Percentiles rank a stretch among this genome's conserved stretches.
Evolutionary conservation across 2,888 invertebrate genomes (phyloP).

Genomic region (Hylaea fasciaria): DNA sequence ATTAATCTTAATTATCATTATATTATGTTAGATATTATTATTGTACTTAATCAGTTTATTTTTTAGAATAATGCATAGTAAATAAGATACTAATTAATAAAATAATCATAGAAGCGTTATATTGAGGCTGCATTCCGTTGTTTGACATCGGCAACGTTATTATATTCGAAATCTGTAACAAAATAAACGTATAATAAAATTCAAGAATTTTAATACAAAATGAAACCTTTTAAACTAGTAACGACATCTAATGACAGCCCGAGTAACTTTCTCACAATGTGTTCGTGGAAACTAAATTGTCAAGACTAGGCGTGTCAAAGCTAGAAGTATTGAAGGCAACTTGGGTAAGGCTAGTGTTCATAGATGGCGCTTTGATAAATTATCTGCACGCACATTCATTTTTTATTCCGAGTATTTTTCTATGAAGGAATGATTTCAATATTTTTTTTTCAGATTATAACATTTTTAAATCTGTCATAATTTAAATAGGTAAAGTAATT

Average conservation of each 20-base stretch:
- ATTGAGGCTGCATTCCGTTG: conserved; percentile 34
- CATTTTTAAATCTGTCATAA: no score
- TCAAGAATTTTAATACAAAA: background rate
- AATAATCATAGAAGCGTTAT: conserved; percentile 34
- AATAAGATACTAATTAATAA: conserved; percentile 33
- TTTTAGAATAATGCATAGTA: conserved; percentile 22
- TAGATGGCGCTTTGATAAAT: conserved; percentile 16
- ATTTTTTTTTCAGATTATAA: no score
- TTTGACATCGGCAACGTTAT: conserved; percentile 63
- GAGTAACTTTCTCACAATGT: conserved; percentile 7
- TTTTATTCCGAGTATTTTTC: no score
- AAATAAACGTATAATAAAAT: conserved; percentile 24
- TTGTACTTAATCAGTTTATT: no score
- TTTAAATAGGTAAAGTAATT: no score
- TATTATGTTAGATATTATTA: no score
- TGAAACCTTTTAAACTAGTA: conserved; percentile 2
- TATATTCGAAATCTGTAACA: conserved; percentile 69
- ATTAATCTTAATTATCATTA: no score
- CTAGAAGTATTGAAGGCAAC: background rate
- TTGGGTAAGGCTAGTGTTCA: background rate
- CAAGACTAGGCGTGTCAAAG: no score
- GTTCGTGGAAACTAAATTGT: no score
- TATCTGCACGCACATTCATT: background rate
- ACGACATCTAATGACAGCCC: conserved; percentile 40
- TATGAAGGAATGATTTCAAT: no score